Conservation (phyloP, 2,888 invertebrate species). For the Drosophila vallismaia region DNA sequence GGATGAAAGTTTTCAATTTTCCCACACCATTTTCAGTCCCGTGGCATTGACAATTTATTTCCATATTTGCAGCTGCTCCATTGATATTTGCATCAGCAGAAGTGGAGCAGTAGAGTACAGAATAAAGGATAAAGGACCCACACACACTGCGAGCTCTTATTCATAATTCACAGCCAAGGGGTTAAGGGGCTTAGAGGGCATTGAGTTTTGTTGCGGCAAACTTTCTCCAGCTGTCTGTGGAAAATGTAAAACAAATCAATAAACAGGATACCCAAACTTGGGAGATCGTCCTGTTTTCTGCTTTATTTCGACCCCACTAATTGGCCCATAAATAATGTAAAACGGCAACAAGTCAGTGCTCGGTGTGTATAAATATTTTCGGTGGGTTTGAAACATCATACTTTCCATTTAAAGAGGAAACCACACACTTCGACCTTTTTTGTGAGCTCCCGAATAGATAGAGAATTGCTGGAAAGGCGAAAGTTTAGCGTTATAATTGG, state of each 20-base stretch:
- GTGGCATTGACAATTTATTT: slow-evolving; percentile 59
- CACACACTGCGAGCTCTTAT: slow-evolving; percentile 15
- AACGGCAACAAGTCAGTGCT: slow-evolving; percentile 61
- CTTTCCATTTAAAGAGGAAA: slow-evolving; percentile 5
- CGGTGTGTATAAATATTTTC: slow-evolving; percentile 17
- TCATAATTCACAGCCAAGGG: slow-evolving; percentile 21
- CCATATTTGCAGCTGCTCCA: slow-evolving; percentile 55
- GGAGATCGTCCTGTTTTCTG: slow-evolving; percentile 5
- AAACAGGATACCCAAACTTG: slow-evolving; percentile 28
- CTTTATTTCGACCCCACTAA: slow-evolving; percentile 53
- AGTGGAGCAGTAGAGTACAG: slow-evolving; percentile 20
- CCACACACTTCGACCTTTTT: slow-evolving; percentile 24
- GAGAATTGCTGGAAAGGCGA: not conserved
- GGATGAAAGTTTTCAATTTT: slow-evolving; percentile 23
- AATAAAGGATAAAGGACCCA: slow-evolving; percentile 8
- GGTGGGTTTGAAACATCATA: not conserved
- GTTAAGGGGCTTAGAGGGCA: slow-evolving; percentile 9
- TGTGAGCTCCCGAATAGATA: slow-evolving; percentile 2
- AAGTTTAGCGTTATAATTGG: slow-evolving; percentile 30
- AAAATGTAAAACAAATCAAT: slow-evolving; percentile 36
- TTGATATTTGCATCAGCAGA: slow-evolving; percentile 39
- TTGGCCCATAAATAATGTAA: slow-evolving; percentile 69
- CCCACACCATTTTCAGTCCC: slow-evolving; percentile 15
- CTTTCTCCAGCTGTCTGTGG: slow-evolving; percentile 26
- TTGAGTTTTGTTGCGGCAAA: slow-evolving; percentile 7